Base-by-base conservation (phyloP, 2,888 invertebrate genomes). In the Drosophila sordidapex region DNA sequence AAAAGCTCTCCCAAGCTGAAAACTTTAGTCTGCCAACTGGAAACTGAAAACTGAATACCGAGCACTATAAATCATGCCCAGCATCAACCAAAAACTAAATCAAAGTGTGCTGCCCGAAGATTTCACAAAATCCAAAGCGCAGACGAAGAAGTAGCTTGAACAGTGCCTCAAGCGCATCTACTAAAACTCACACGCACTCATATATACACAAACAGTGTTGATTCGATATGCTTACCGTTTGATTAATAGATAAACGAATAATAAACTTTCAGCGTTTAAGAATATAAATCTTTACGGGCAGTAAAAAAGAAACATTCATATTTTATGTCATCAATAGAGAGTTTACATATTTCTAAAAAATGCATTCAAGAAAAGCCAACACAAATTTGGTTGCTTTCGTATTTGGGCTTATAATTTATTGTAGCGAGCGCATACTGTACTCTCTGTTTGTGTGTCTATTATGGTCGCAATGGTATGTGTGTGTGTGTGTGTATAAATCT, bases 401-500 rank as follows among this genome's bases (percentile, higher is more conserved):
- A 46, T 21, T 21, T 46, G 11, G 13, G 25, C 46, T 2, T 25
- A 7, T 25, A 10, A 10, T 27, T 49, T 29, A n/a, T n/a, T 27
- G 10, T 53, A 71, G n/a, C 40, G 15, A 21, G 5, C 38, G 4
- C 29, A 4, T 64, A 87, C 89, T 87, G 83, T 89, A 61, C 59
- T 40, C 15, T 25, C 48, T 52, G 29, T 8, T 36, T 40, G 21
- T 59, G 57, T 56, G 27, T 66, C 61, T 72, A 73, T 54, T 64
- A 57, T 70, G 67, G 60, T 33, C 13, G 33, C 40, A 40, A n/a
- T 4, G n/a, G 40, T n/a, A 40, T n/a, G 21, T 21, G 43, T 43
- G 4, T 29, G 66, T 77, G 76, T 82, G 72, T 69, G 82, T 83
- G 82, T 91, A 92, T 92, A 92, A 92, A 92, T 92, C 92, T 92